Conservation (phyloP, 2,113 vertebrate species). For the Zeus faber region DNA sequence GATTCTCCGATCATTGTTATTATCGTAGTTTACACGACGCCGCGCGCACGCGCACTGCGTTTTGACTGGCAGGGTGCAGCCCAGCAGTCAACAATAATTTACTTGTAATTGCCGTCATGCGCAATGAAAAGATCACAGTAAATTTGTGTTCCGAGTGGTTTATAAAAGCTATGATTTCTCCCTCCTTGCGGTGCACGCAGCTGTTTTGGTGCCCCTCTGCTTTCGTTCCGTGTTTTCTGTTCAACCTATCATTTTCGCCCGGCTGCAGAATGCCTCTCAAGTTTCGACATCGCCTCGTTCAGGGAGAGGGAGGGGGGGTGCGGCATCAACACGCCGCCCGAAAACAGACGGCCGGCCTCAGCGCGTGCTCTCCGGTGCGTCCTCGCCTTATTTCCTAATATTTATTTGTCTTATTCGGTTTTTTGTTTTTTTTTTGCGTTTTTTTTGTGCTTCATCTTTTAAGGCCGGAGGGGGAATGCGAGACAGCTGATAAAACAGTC, state of each 20-base stretch:
- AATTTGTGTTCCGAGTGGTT: conserved; percentile 15
- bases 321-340: conserved; percentile 18
- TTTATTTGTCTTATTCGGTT: conserved; percentile 19
- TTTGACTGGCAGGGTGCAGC: conserved; percentile 17
- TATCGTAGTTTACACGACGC: conserved; percentile 27
- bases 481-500: conserved; percentile 60
- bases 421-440: too few relatives aligned
- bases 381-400: conserved; percentile 46
- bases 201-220: neutral
- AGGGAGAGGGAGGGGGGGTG: neutral
- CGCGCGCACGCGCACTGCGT: neutral
- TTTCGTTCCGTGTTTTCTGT: conserved; percentile 6
- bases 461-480: conserved; percentile 21
- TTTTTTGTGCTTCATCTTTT: conserved; percentile 27
- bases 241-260: conserved; percentile 15
- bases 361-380: conserved; percentile 17
- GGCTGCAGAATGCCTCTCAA: conserved; percentile 19
- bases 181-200: neutral
- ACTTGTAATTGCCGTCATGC: conserved; percentile 20
- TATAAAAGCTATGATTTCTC: conserved; percentile 14
- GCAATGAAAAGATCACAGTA: conserved; percentile 24
- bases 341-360: conserved; percentile 17
- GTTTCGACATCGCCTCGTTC: conserved; percentile 36
- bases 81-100: conserved; percentile 25
- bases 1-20: conserved; percentile 31